Evolutionary conservation across 2,113 vertebrate genomes (phyloP).

Genomic region (Chamaetylas fuelleborni): DNA sequence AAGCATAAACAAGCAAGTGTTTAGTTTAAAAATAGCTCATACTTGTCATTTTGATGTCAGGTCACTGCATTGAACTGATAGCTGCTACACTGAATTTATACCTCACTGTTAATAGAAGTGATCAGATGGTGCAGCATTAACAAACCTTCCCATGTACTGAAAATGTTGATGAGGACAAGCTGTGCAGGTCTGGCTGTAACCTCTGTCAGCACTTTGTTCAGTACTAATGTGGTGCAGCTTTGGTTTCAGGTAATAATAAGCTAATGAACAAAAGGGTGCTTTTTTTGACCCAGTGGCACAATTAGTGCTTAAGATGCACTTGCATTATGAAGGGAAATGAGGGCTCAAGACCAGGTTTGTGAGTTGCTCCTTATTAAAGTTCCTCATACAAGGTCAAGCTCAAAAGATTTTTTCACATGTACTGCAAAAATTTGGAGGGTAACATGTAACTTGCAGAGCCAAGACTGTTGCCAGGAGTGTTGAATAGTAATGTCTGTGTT

Average conservation of each 20-base stretch:
- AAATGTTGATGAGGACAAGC: rapidly evolving
- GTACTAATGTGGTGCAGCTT: neutral
- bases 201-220: neutral
- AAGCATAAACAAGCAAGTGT: neutral
- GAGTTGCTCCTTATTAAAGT: neutral
- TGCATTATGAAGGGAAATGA: neutral
- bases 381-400: neutral
- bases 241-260: neutral
- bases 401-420: neutral
- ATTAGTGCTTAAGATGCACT: neutral
- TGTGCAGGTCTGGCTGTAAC: neutral
- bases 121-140: neutral
- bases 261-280: neutral
- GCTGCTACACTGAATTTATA: neutral
- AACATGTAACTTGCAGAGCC: neutral
- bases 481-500: neutral
- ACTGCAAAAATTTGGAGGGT: neutral
- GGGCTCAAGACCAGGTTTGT: neutral
- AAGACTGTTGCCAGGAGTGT: neutral
- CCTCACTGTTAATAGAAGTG: neutral
- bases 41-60: neutral
- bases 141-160: neutral
- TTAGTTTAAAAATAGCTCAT: neutral
- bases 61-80: neutral
- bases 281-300: neutral